Base-by-base conservation (phyloP, 1,140 invertebrate genomes). In the Microplitis mediator region DNA sequence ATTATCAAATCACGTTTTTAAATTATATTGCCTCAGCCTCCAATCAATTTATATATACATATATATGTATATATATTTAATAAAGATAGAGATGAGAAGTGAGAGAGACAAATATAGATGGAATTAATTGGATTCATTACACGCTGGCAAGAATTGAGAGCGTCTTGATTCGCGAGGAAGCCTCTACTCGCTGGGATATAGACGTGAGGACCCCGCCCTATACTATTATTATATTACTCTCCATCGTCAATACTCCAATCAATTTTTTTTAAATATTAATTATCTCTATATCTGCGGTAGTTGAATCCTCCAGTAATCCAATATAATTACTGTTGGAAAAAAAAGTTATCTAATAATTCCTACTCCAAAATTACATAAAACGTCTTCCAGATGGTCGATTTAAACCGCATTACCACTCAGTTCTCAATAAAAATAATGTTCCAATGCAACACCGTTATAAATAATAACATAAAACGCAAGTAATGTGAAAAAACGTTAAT, bases 91-190 rank as follows among this genome's bases (percentile, higher is more conserved):
- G 35, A 63, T 16, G 23, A 36, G 4, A 31, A 4, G 9, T 23
- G 34, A 4, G 9, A 50, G 34, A 23, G n/a, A 50, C 35, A 45
- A 13, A 64, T 23, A 50, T 23, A 64, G 9, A 32, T 23, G 52
- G 31, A 67, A 67, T 50, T 67, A 67, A 67, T 67, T 50, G 63
- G 63, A 65, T 67, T 67, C 23, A 67, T 67, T 67, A 11, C 65
- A 32, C 31, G 51, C 34, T 36, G 14, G 34, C 60, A 32, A 62
- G 31, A 35, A 62, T 51, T 54, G 50, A 32, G 50, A 67, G 16
- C 14, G 45, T 32, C 31, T 62, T 16, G 60, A 14, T 13, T 36
- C 16, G 32, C 32, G 50, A 34, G 31, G 50, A 5, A 52, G 34
- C n/a, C 62, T 36, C 45, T 23, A 11, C 14, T 23, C 54, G 65